These are phyloP conservation scores for Drosophila acutilabella DNA, from an alignment of 2,888 invertebrate genomes.

Conservation along the genomic window DNA sequence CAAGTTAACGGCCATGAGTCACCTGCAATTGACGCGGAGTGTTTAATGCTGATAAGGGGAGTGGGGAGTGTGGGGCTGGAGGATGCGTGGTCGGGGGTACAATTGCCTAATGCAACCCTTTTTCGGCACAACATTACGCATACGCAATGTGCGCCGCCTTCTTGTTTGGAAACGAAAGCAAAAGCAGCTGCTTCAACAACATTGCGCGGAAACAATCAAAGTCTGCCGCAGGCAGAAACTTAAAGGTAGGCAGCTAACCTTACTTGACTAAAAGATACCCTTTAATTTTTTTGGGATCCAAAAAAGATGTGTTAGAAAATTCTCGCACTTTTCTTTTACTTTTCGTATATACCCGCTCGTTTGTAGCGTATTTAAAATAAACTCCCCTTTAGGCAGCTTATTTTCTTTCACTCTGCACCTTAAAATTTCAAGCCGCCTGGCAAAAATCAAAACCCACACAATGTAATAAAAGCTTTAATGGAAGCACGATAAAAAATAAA, in stretches of 20 bases:
- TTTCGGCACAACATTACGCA: conserved; percentile 60
- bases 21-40: conserved; percentile 73
- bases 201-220: conserved; percentile 64
- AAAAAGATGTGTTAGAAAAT: too few species aligned
- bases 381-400: conserved; percentile 39
- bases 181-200: conserved; percentile 33
- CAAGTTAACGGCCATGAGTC: conserved; percentile 68
- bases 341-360: background rate
- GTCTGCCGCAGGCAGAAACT: conserved; percentile 52
- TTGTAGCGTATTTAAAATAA: conserved; percentile 7
- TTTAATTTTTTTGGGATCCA: too few species aligned
- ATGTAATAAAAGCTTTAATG: conserved; percentile 51
- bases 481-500: conserved; percentile 7
- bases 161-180: conserved; percentile 30
- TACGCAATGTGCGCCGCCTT: conserved; percentile 58
- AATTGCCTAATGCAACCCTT: conserved; percentile 57
- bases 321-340: too few species aligned
- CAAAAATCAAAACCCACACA: conserved; percentile 56
- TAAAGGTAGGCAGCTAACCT: background rate
- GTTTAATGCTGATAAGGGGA: background rate
- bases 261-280: conserved; percentile 3
- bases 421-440: conserved; percentile 42
- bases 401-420: conserved; percentile 36
- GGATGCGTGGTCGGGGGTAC: conserved; percentile 3
- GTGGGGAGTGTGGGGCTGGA: too few species aligned